Conservation (phyloP, 1,140 invertebrate species). For the Leptestheria dahalacensis region DNA sequence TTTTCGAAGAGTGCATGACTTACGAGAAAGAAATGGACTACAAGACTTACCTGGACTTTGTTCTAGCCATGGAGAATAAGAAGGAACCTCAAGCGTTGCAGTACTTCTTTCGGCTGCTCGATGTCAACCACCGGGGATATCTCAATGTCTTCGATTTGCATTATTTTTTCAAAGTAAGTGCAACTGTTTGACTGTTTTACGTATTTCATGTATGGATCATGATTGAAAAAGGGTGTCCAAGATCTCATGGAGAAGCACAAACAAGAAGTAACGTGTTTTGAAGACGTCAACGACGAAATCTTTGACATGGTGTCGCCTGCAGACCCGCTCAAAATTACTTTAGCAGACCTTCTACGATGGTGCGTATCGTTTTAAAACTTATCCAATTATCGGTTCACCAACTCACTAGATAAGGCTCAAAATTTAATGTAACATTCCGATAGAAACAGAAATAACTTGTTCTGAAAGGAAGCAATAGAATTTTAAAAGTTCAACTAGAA, state of each 20-base stretch:
- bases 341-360: slow-evolving; percentile 59
- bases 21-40: slow-evolving; percentile 97
- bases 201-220: too few species aligned
- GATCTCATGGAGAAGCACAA: slow-evolving; percentile 71
- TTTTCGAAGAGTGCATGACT: slow-evolving; percentile 89
- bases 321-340: slow-evolving; percentile 67
- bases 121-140: slow-evolving; percentile 75
- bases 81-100: slow-evolving; percentile 78
- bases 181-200: too few species aligned
- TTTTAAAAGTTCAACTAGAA: background rate
- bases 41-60: slow-evolving; percentile 90
- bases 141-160: slow-evolving; percentile 79
- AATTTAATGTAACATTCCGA: too few species aligned
- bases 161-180: slow-evolving; percentile 84
- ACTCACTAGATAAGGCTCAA: too few species aligned
- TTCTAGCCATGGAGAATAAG: slow-evolving; percentile 81
- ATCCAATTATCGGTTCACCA: too few species aligned
- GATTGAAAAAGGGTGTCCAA: slow-evolving; percentile 55
- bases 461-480: background rate
- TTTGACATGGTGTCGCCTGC: slow-evolving; percentile 93
- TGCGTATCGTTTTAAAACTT: slow-evolving; percentile 20
- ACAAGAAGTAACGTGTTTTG: slow-evolving; percentile 72
- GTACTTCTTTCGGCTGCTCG: slow-evolving; percentile 82
- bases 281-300: slow-evolving; percentile 92
- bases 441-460: too few species aligned